Base-by-base conservation (phyloP, 2,797 vertebrate genomes). In the Micropoecilia bifurca region DNA sequence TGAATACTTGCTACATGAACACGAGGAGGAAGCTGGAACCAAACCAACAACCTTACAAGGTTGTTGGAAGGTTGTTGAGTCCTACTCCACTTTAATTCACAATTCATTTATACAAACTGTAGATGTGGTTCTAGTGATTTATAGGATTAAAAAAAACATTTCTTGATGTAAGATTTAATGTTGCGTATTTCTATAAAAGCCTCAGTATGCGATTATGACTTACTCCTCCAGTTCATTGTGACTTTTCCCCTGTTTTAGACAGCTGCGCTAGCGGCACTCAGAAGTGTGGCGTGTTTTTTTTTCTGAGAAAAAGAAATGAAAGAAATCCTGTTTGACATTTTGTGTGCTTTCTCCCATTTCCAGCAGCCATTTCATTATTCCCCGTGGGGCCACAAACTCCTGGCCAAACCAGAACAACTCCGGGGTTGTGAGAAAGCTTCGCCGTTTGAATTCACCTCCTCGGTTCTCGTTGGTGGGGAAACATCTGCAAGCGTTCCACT, bases 331-430 rank as follows among this genome's bases (percentile, higher is more conserved):
- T 76, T 73, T 83, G 68, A 82, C 83, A 80, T 87, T 53, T 83
- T 85, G 50, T 74, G 75, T 69, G 83, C 73, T 80, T 80, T 88
- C 89, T 93, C 90, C 88, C 78, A 87, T 92, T 91, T 91, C 90
- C 92, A 71, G 82, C 82, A 88, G 87, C 86, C 91, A 92, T 92
- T 93, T 90, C 84, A 92, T 84, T 92, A 88, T 89, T 87, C 91
- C 88, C 92, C 0, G n/a, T 79, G 91, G 91, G 88, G 72, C 82
- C 63, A 71, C 85, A 87, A 91, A 89, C 55, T 77, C 71, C n/a
- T 43, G 81, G 80, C 79, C 81, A 89, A 88, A 84, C 86, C 87
- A 59, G 86, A 83, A 61, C 79, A 80, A 75, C 77, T 63, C 78
- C 41, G 61, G 39, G 47, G 57, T 73, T 80, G 77, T 83, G 79